A percentile compares a stretch with the other conserved stretches of the same genome.
Evolutionary conservation across 2,797 vertebrate genomes (phyloP).

Genomic region (Poecilia picta): DNA sequence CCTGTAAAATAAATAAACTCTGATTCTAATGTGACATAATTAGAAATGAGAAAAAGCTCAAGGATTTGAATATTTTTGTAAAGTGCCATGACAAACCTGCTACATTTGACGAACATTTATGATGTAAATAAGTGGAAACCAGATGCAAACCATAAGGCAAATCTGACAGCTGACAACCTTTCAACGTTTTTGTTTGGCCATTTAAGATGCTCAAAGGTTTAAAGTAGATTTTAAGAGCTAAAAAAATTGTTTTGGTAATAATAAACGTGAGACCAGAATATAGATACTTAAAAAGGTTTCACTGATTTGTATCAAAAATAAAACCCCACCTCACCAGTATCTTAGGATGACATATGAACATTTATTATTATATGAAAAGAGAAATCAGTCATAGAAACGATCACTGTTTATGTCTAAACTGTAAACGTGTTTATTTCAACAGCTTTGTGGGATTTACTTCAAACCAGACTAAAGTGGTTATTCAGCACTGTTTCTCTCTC

Average conservation of each 20-base stretch:
- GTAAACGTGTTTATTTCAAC: background rate
- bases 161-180: background rate
- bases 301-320: background rate
- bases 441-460: background rate
- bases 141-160: background rate
- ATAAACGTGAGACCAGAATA: background rate
- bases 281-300: background rate
- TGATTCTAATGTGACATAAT: background rate
- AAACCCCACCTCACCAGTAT: background rate
- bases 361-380: background rate
- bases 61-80: background rate
- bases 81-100: background rate
- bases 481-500: background rate
- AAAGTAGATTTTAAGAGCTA: background rate
- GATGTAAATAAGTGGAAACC: background rate
- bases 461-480: background rate
- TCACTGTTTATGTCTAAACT: background rate
- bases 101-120: background rate
- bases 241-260: background rate
- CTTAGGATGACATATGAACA: background rate
- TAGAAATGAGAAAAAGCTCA: background rate
- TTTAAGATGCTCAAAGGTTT: background rate
- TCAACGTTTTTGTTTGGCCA: background rate
- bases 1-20: background rate
- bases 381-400: background rate